Percentiles rank a stretch among this genome's conserved stretches.
These are phyloP conservation scores for Xerus inauris DNA, from an alignment of 2,113 vertebrate genomes.

Conservation along the genomic window DNA sequence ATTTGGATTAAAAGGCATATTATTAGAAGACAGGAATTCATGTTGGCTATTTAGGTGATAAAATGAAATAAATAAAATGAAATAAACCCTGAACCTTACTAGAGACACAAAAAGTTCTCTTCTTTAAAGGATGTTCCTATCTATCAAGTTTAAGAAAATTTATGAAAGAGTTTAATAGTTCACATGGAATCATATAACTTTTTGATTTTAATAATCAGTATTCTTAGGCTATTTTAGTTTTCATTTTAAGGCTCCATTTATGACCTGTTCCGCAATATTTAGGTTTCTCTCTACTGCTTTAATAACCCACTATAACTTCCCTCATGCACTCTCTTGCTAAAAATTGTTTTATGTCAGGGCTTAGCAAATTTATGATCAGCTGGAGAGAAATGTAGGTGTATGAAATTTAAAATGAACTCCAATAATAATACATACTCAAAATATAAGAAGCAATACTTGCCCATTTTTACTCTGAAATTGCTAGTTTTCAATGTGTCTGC, in stretches of 20 bases:
- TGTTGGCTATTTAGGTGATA: background rate
- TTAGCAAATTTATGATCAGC: slow-evolving; percentile 68
- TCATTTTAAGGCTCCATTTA: slow-evolving; percentile 59
- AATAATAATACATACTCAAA: slow-evolving; percentile 56
- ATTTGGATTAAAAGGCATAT: slow-evolving; percentile 10
- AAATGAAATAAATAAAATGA: background rate
- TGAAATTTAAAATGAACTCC: slow-evolving; percentile 62
- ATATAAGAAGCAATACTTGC: slow-evolving; percentile 16
- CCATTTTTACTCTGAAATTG: slow-evolving; percentile 66
- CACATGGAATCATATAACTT: slow-evolving; percentile 17
- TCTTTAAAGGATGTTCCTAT: slow-evolving; percentile 42
- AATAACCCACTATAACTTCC: slow-evolving; percentile 54
- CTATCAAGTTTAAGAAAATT: slow-evolving; percentile 6
- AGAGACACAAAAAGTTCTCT: background rate
- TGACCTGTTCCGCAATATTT: slow-evolving; percentile 58
- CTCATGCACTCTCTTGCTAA: slow-evolving; percentile 51
- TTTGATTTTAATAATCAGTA: slow-evolving; percentile 47
- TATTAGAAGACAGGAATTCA: slow-evolving; percentile 7
- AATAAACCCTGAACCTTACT: background rate
- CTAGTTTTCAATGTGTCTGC: slow-evolving; percentile 51
- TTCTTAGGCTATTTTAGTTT: background rate
- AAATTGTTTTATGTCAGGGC: slow-evolving; percentile 67
- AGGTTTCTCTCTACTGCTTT: slow-evolving; percentile 70
- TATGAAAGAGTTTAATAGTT: slow-evolving; percentile 18
- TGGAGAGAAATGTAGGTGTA: slow-evolving; percentile 38